Conservation (phyloP, 1,140 invertebrate genomes). For the Diorhabda elongata region DNA sequence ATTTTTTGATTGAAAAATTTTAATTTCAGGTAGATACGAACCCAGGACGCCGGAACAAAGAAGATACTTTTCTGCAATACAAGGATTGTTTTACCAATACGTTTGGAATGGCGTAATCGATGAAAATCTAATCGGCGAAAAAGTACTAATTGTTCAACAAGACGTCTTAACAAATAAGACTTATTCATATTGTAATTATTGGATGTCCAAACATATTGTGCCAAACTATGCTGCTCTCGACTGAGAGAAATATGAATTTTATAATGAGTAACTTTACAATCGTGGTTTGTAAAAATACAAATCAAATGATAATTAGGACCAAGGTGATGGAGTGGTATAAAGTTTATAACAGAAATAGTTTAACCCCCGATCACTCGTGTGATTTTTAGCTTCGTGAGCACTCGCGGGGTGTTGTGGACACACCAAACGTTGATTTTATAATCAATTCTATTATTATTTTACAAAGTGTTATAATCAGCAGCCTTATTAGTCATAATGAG, state of each 20-base stretch:
- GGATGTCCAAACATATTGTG: constrained; percentile 69
- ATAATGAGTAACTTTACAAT: background rate
- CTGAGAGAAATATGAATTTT: constrained; percentile 40
- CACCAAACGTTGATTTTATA: too few relatives aligned
- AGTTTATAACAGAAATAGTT: too few relatives aligned
- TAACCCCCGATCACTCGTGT: too few relatives aligned
- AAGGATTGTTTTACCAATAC: constrained; percentile 76
- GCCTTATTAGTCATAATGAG: too few relatives aligned
- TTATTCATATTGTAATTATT: constrained; percentile 69
- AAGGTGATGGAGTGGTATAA: too few relatives aligned
- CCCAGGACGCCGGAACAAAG: constrained; percentile 65
- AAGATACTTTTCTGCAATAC: constrained; percentile 71
- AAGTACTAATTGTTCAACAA: constrained; percentile 64
- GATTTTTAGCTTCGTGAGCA: too few relatives aligned
- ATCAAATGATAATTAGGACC: too few relatives aligned
- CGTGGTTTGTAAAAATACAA: too few relatives aligned
- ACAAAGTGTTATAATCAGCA: too few relatives aligned
- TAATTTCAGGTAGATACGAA: constrained; percentile 53
- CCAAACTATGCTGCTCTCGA: constrained; percentile 63
- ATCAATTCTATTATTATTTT: too few relatives aligned
- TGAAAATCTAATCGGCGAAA: constrained; percentile 50
- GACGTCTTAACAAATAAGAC: constrained; percentile 58
- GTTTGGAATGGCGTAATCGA: constrained; percentile 67
- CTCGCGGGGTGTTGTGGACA: too few relatives aligned
- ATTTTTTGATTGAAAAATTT: too few relatives aligned